Evolutionary conservation across 2,797 vertebrate genomes (phyloP), one percentile per base, ranked within the genome.

Genomic region (Anableps anableps): DNA sequence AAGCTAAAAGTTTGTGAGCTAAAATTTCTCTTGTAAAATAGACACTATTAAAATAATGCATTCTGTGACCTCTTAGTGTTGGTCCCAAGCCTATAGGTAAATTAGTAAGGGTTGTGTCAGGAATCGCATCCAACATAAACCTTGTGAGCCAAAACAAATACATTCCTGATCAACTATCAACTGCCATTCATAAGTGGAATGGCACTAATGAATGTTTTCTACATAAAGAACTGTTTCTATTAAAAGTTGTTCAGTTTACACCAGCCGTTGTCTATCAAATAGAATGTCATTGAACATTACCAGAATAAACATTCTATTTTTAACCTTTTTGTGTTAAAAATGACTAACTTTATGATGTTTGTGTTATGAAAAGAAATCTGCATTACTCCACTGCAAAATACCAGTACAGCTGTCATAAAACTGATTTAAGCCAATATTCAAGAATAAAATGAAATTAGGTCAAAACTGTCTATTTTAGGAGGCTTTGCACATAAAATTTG

Each of bases 401-500:
- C 13, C 36, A 38, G 64, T 23, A 68, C 3, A 38, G 64, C 19
- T 34, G 62, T 68, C 38, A 38, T 23, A 68, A 68, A 68, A 71
- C 43, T 71, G n/a, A 13, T 11, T 0, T 71, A 29, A 29, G 26
- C 41, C 41, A 19, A 16, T 45, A 9, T 29, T 47, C 43, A 71
- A 71, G 68, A 26, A n/a, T 5, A n/a, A 45, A 47, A 45, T 45
- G 45, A 29, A 71, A 71, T 45, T 9, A 29, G 38, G 11, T 43
- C 66, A 43, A n/a, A 43, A 45, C 6, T 29, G 26, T 13, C n/a
- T 71, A 47, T 71, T 58, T 81, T 51, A 60, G 51, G 10, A 31
- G 43, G 17, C 74, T 62, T 80, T 71, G 31, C 84, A 80, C 47
- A 53, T 78, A 29, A 31, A 76, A 72, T 83, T 64, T 26, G 16